Evolutionary conservation across 2,797 vertebrate species (phyloP), one percentile per base, ranked within the genome.

Genomic region (Tapirus indicus): DNA sequence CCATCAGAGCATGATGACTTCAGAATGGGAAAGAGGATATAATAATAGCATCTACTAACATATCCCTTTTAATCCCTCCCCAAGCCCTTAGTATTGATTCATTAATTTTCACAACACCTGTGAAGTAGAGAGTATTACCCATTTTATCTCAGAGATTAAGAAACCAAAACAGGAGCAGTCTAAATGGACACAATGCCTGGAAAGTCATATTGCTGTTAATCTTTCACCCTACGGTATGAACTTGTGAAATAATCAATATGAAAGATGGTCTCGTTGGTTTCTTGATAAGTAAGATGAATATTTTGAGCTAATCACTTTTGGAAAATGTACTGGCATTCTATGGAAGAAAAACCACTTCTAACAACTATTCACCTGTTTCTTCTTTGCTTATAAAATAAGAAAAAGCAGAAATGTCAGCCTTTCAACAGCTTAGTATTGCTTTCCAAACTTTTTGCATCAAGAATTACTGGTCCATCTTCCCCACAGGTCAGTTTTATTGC

Each of bases 141-240:
- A 79, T 56, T 94, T 94, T 85, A 85, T 91, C 97, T 95, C 47
- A 92, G 54, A 86, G n/a, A 97, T 88, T 66, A 88, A 83, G 38
- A 94, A 91, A 72, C 32, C 58, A 66, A 88, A 90, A 60, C 47
- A 12, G 27, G 20, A 88, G 14, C 52, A 47, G 27, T 84, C 12
- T 64, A 91, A 91, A 83, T 74, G 79, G 64, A 64, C 71, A 64
- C 54, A 21, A 14, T 84, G 60, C 3, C 80, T 72, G 11, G 85
- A 88, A 94, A 66, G 16, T 13, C 21, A 6, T 44, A 66, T 38
- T 89, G 44, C 88, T 74, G 20, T 16, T 92, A 17, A 74, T 94
- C 66, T 90, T 66, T 77, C 52, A 58, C 52, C 44, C 52, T 82
- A 29, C 13, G 41, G 3, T 23, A 88, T 64, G 91, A 95, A 58